These are phyloP conservation scores for Eudyptes chrysolophus DNA, from an alignment of 2,113 vertebrate genomes.

Conservation along the genomic window DNA sequence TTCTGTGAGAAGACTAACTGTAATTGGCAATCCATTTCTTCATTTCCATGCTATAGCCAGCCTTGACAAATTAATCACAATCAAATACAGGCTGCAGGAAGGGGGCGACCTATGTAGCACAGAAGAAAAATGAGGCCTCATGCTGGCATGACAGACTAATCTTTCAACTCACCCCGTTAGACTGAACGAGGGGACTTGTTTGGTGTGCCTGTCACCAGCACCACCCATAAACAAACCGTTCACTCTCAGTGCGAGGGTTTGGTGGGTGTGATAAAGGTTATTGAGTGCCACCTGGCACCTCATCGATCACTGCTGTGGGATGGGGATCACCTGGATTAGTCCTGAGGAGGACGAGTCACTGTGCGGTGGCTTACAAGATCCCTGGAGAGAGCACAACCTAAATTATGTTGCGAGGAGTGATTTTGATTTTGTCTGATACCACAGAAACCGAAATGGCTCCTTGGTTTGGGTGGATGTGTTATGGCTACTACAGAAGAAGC, in stretches of 20 bases:
- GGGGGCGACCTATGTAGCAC: slow-evolving; percentile 67
- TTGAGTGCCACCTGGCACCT: slow-evolving; percentile 67
- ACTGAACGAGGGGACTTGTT: slow-evolving; percentile 76
- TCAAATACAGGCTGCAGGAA: slow-evolving; percentile 69
- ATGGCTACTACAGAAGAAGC: background rate
- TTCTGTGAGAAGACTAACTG: slow-evolving; percentile 78
- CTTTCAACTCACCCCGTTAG: slow-evolving; percentile 86
- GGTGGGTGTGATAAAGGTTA: slow-evolving; percentile 76
- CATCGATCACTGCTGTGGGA: slow-evolving; percentile 71
- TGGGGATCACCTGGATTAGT: slow-evolving; percentile 69
- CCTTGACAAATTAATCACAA: slow-evolving; percentile 89
- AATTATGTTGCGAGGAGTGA: slow-evolving; percentile 9
- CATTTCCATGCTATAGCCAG: slow-evolving; percentile 84
- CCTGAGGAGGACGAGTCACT: slow-evolving; percentile 62
- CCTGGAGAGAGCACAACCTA: slow-evolving; percentile 46
- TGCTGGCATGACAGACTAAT: slow-evolving; percentile 86
- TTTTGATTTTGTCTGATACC: slow-evolving; percentile 16
- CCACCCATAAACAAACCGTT: slow-evolving; percentile 86
- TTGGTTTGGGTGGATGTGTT: background rate
- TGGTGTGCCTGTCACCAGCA: slow-evolving; percentile 78
- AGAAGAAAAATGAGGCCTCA: slow-evolving; percentile 95
- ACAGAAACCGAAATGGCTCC: background rate
- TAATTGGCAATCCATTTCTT: slow-evolving; percentile 90
- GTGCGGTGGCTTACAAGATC: slow-evolving; percentile 68
- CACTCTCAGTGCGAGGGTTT: slow-evolving; percentile 48